Conservation (phyloP, 2,797 vertebrate species). For the Ptychobarbus kaznakovi region DNA sequence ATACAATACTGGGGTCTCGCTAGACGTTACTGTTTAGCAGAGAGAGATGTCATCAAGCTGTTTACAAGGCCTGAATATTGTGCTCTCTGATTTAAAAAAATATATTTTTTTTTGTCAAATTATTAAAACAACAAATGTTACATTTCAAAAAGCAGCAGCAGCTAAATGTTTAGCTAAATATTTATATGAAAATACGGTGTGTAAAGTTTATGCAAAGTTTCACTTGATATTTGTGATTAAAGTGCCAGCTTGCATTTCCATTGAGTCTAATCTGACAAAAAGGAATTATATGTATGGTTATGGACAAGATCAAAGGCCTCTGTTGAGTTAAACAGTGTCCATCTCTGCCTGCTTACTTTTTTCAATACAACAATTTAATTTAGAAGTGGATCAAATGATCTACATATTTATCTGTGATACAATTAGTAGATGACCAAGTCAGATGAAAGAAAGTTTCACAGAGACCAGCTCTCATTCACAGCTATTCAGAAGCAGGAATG, state of each 20-base stretch:
- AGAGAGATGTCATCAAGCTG: slow-evolving; percentile 21
- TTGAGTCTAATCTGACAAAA: slow-evolving; percentile 6
- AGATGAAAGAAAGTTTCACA: slow-evolving; percentile 25
- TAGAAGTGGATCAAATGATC: not conserved
- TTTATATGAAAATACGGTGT: not conserved
- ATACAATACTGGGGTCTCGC: slow-evolving; percentile 64
- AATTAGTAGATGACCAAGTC: not conserved
- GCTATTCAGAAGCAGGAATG: slow-evolving; percentile 63
- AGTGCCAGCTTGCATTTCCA: not conserved
- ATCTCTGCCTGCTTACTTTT: not conserved
- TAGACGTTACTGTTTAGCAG: slow-evolving; percentile 53
- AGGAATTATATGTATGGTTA: not conserved
- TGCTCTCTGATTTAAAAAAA: not conserved
- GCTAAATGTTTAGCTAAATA: not conserved
- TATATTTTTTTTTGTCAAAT: not conserved
- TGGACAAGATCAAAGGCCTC: not conserved
- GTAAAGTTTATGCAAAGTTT: not conserved
- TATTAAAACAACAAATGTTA: not conserved
- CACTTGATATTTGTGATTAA: not conserved
- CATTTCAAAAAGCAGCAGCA: not conserved
- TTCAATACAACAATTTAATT: not conserved
- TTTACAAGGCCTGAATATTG: slow-evolving; percentile 20
- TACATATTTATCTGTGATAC: not conserved
- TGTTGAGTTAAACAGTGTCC: not conserved
- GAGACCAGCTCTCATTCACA: slow-evolving; percentile 1